A percentile compares a stretch with the other conserved stretches of the same genome.
phyloP scores from a whole-genome alignment of 2,113 vertebrate species.

The Thamnophis sirtalis region DNA sequence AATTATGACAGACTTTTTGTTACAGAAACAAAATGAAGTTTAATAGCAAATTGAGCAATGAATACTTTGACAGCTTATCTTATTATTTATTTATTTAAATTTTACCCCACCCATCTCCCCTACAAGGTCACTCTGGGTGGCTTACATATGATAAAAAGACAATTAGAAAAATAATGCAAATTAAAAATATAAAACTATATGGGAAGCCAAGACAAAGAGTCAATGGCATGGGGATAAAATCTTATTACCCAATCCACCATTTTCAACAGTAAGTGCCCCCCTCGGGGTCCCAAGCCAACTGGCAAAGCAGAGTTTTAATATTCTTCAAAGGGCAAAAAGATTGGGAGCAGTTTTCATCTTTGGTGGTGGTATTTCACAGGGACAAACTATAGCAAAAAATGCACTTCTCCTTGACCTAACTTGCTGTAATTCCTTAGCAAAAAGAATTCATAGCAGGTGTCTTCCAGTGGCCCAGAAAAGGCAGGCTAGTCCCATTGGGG shows the following conservation, averaged over 20 bases:
- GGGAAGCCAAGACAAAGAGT: background rate
- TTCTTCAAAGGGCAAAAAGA: background rate
- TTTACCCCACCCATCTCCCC: background rate
- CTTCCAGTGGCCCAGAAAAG: background rate
- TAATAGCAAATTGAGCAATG: background rate
- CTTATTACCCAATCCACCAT: background rate
- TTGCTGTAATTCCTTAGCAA: background rate
- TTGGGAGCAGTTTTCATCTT: background rate
- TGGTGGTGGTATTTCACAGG: background rate
- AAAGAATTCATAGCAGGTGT: background rate
- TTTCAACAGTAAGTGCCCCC: background rate
- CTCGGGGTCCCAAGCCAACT: background rate
- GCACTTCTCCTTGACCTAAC: background rate
- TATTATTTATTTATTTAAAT: background rate
- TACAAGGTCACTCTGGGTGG: background rate
- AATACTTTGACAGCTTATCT: background rate
- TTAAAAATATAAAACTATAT: background rate
- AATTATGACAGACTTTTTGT: background rate
- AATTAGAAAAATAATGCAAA: background rate
- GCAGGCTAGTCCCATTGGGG: background rate
- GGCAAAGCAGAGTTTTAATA: background rate
- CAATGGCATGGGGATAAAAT: background rate
- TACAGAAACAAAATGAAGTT: background rate
- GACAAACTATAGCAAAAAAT: background rate
- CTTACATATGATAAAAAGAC: background rate